Evolutionary conservation across 1,140 invertebrate species (phyloP), one percentile per base, ranked within the genome.

Genomic region (Drosophila insularis): DNA sequence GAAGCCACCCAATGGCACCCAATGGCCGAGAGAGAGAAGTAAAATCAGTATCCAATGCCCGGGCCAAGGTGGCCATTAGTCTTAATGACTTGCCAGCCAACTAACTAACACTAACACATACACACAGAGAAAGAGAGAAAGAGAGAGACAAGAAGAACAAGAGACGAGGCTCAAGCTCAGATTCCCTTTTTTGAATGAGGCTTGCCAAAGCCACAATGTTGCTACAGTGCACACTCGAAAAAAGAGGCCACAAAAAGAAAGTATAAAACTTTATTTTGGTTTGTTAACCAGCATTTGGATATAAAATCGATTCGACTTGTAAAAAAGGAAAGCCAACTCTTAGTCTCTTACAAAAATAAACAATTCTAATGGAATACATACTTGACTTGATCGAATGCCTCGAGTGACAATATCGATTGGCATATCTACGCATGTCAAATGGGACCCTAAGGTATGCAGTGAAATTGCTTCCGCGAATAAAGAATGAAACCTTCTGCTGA

Each of bases 41-140:
- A 11, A 50, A 50, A 6, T 11, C 17, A 50, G 19, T 21, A 50
- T 21, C 43, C 43, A 50, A 50, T 50, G 43, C 43, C 11, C 27
- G 46, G 31, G 63, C 63, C 53, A 71, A 86, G 82, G 67, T 86
- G 79, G 82, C 79, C 82, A 86, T 86, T 86, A 86, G 82, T 86
- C 79, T 71, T 86, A 86, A 86, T 86, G 82, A 86, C 82, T 86
- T 81, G 70, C 63, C 54, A 63, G 67, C 73, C 59, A 76, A 55
- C 66, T 21, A 32, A 35, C 43, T 5, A 27, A 27, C 27, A 27
- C 27, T 27, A 27, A 14, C 7, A 50, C 17, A 17, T 8, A 46
- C 14, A 50, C 10, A 50, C 17, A 21, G 6, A 43, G n/a, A 43
- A 3, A 43, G 1, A 13, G 0, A 46, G 1, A 6, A 7, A 46